Base-by-base conservation (phyloP, 2,888 invertebrate genomes). In the Drosophila differens region DNA sequence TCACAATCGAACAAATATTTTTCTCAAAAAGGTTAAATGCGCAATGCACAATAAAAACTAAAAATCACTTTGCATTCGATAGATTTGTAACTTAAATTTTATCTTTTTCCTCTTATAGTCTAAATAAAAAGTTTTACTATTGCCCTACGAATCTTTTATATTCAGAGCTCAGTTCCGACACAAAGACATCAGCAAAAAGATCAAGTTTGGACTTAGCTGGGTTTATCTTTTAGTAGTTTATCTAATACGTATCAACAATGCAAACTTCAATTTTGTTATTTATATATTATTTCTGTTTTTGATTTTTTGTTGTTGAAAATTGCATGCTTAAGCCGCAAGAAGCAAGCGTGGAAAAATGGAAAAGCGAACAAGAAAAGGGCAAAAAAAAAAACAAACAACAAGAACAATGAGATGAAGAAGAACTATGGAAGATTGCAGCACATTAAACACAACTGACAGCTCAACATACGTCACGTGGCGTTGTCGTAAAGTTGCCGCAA, bases 361-460 rank as follows among this genome's bases (percentile, higher is more conserved):
- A 65, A 65, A 62, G 58, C 51, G 35, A 60, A 52, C 22, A 41
- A 70, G 58, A 47, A 71, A 71, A 22, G 22, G 57, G 39, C 37
- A 51, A 0, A 44, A 35, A 41, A 30, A 32, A 74, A 71, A 74
- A 5, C 22, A 0, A 44, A 22, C 6, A 28, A 30, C 12, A 55
- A n/a, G 30, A 32, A 41, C 22, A 30, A 30, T 19, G 12, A 52
- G 10, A 30, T 12, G 10, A 30, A 32, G n/a, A 58, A 58, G 16
- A 58, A 44, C 22, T 41, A 16, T 58, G 58, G 82, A 80, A 69
- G 69, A 66, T 76, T 69, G 68, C 65, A 76, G 82, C 84, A 84
- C 89, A 85, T 89, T 89, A 89, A 89, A 84, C 86, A 85, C 86
- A 89, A 84, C 84, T 85, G 89, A 89, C 89, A 85, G 87, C 75